Percentiles rank a stretch among this genome's conserved stretches.
These are phyloP conservation scores for Neopelma chrysocephalum DNA, from an alignment of 2,797 vertebrate genomes.

Conservation along the genomic window DNA sequence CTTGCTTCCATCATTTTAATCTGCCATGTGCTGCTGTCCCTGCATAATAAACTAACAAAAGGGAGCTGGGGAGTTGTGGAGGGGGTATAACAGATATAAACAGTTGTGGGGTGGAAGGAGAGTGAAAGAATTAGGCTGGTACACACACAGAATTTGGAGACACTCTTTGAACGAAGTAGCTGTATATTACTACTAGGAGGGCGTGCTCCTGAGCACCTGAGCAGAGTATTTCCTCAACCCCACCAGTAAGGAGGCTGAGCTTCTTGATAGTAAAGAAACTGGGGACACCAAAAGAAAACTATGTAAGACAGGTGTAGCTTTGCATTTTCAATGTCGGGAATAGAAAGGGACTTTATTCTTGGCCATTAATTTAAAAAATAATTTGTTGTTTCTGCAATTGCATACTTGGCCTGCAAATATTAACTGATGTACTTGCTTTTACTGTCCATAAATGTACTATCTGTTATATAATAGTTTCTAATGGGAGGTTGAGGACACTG, in stretches of 20 bases:
- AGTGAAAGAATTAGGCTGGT: background rate
- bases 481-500: background rate
- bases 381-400: background rate
- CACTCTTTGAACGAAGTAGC: background rate
- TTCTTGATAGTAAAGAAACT: background rate
- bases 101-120: background rate
- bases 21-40: background rate
- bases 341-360: background rate
- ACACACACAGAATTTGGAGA: background rate
- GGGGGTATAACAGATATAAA: background rate
- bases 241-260: background rate
- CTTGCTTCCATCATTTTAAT: slow-evolving; percentile 36
- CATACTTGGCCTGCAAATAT: background rate
- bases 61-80: background rate
- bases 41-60: slow-evolving; percentile 19
- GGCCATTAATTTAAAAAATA: background rate
- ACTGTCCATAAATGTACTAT: background rate
- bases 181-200: background rate
- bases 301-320: background rate
- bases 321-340: background rate
- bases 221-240: background rate
- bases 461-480: background rate
- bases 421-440: background rate
- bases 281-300: background rate
- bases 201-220: background rate